Percentiles rank a stretch among this genome's conserved stretches.
phyloP scores from a whole-genome alignment of 2,888 invertebrate species.

The Tinea pellionella region DNA sequence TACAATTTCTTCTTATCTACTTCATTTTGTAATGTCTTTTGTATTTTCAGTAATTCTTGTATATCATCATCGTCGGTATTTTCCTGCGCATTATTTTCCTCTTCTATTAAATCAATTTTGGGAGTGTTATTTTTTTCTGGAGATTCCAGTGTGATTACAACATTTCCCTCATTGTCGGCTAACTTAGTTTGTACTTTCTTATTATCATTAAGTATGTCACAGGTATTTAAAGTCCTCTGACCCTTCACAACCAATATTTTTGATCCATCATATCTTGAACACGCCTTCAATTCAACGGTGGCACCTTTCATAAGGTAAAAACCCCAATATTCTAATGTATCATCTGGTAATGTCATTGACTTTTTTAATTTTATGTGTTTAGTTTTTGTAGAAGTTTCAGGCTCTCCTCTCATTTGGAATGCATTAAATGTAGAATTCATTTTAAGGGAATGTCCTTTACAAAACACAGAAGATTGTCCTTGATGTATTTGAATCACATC shows the following conservation, averaged over 20 bases:
- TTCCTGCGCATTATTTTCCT: constrained; percentile 17
- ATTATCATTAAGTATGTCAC: constrained; percentile 80
- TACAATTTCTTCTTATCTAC: constrained; percentile 20
- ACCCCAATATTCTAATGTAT: constrained; percentile 90
- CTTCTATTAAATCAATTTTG: neutral
- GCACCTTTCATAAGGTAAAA: constrained; percentile 86
- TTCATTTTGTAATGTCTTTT: constrained; percentile 18
- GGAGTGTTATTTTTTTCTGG: constrained; percentile 28
- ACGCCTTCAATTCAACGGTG: constrained; percentile 80
- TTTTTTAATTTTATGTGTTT: constrained; percentile 84
- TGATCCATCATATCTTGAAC: constrained; percentile 83
- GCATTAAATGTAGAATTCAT: constrained; percentile 82
- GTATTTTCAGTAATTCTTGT: constrained; percentile 16
- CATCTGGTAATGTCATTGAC: constrained; percentile 85
- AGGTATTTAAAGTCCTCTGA: constrained; percentile 79
- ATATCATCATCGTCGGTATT: constrained; percentile 24
- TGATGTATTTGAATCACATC: constrained; percentile 86
- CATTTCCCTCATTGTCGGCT: constrained; percentile 70
- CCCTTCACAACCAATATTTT: constrained; percentile 85
- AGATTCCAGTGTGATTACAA: constrained; percentile 54
- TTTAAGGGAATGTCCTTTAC: constrained; percentile 79
- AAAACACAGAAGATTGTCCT: constrained; percentile 86
- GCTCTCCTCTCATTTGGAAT: constrained; percentile 77
- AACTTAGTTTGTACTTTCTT: constrained; percentile 71
- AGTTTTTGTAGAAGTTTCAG: constrained; percentile 75